These are phyloP conservation scores for Vicugna pacos DNA, from an alignment of 2,113 vertebrate genomes.

Conservation along the genomic window DNA sequence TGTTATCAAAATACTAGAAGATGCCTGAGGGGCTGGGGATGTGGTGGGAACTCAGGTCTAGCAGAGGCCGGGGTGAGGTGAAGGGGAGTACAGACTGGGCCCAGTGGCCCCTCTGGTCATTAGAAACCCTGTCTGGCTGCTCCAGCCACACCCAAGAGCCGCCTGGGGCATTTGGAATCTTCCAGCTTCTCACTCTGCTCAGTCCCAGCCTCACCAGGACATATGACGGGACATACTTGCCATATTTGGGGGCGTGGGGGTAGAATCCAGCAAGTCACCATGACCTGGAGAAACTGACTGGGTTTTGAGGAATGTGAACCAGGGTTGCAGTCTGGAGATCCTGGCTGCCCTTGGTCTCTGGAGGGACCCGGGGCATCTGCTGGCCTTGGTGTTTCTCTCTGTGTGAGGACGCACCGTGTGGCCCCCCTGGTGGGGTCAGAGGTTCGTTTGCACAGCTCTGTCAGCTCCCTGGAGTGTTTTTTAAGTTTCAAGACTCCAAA, in stretches of 20 bases:
- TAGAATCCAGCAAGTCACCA: background rate
- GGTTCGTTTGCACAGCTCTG: background rate
- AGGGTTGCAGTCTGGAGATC: background rate
- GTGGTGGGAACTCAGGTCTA: background rate
- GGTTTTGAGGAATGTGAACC: background rate
- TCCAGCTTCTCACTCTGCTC: background rate
- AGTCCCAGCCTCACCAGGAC: rapidly evolving
- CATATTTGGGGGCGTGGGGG: background rate
- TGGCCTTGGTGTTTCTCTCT: background rate
- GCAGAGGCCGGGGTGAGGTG: background rate
- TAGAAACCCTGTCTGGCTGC: rapidly evolving
- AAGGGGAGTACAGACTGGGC: background rate
- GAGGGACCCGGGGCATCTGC: background rate
- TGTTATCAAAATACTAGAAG: background rate
- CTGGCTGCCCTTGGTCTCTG: rapidly evolving
- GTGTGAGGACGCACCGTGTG: rapidly evolving
- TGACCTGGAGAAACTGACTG: background rate
- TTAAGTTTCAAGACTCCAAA: background rate
- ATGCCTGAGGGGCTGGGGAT: background rate
- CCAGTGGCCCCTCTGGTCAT: background rate
- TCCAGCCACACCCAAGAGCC: background rate
- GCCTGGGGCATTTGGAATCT: background rate
- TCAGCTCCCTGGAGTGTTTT: background rate
- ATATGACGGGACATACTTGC: rapidly evolving
- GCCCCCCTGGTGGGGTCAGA: background rate